A percentile compares a stretch with the other conserved stretches of the same genome.
Conservation (phyloP, 2,888 invertebrate species). For the Pandemis heparana region DNA sequence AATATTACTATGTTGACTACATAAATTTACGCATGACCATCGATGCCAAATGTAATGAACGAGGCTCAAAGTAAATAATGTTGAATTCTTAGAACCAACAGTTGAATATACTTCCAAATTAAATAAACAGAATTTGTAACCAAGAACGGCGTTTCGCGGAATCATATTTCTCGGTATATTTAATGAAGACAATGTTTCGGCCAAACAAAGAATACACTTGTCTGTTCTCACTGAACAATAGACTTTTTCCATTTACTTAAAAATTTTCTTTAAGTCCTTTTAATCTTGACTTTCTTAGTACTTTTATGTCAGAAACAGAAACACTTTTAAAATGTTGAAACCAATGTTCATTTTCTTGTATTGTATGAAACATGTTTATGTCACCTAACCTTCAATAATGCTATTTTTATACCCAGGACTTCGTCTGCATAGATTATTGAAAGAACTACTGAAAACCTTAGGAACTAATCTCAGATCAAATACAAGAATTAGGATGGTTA, state of each 20-base stretch:
- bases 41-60: neutral
- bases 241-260: neutral
- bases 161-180: neutral
- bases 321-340: neutral
- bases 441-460: no score
- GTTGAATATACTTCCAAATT: neutral
- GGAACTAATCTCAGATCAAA: no score
- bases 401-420: no score
- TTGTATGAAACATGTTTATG: no score
- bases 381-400: no score
- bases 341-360: no score
- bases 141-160: neutral
- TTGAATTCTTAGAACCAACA: neutral
- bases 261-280: neutral
- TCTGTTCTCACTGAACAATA: neutral
- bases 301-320: neutral
- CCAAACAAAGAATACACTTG: neutral
- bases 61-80: neutral
- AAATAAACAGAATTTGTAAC: neutral
- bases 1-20: neutral
- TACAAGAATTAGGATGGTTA: no score
- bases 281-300: neutral
- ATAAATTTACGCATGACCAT: neutral
- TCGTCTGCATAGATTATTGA: no score
- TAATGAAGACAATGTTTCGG: constrained; percentile 12